phyloP scores from a whole-genome alignment of 2,113 vertebrate species.

The Charadrius vociferus region DNA sequence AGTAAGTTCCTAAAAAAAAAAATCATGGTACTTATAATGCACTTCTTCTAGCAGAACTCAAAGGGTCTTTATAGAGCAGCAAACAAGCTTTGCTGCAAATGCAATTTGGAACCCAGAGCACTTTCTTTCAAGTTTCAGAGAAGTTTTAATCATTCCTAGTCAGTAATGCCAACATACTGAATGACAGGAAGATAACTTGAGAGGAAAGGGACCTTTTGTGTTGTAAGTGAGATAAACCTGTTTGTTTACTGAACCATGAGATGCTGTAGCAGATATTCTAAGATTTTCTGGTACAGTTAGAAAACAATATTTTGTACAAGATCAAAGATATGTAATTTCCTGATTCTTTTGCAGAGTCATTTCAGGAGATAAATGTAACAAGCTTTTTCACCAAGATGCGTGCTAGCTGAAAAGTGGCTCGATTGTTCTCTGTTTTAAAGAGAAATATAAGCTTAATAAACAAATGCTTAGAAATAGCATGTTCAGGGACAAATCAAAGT shows the following conservation, averaged over 20 bases:
- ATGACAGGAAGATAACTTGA: not conserved
- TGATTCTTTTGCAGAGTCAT: not conserved
- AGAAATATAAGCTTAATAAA: not conserved
- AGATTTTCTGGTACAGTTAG: not conserved
- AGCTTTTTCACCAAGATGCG: not conserved
- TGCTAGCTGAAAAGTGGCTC: not conserved
- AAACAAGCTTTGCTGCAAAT: not conserved
- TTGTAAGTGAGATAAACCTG: not conserved
- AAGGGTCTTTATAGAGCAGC: not conserved
- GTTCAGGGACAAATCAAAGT: not conserved
- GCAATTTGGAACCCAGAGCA: not conserved
- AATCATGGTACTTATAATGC: not conserved
- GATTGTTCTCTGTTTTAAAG: not conserved
- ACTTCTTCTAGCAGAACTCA: not conserved
- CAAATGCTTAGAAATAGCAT: not conserved
- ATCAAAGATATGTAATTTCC: not conserved
- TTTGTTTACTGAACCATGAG: not conserved
- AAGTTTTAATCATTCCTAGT: not conserved
- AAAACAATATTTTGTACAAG: not conserved
- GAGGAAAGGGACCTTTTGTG: not conserved
- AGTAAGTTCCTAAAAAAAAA: not conserved
- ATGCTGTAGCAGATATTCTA: not conserved
- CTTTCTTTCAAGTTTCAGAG: not conserved
- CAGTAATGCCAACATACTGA: not conserved
- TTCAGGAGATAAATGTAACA: not conserved